These are phyloP conservation scores for Drosophila vallismaia DNA, from an alignment of 2,888 invertebrate genomes.

Conservation along the genomic window DNA sequence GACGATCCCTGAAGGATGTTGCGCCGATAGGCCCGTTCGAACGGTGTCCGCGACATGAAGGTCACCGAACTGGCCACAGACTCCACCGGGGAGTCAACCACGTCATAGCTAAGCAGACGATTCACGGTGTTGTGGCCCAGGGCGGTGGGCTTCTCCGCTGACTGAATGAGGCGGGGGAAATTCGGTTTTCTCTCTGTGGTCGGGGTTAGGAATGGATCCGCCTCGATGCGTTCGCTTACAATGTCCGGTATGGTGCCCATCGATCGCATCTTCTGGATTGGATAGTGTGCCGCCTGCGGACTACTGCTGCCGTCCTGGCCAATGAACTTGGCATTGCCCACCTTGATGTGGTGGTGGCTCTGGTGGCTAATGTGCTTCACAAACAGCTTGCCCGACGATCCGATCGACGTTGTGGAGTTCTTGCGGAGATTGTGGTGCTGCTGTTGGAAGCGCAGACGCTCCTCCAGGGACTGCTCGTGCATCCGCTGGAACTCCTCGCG, in stretches of 20 bases:
- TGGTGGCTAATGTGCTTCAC: slow-evolving; percentile 71
- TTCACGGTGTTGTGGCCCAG: slow-evolving; percentile 54
- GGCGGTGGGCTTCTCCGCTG: slow-evolving; percentile 69
- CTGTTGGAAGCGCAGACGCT: slow-evolving; percentile 75
- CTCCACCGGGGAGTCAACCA: slow-evolving; percentile 68
- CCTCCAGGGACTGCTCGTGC: slow-evolving; percentile 75
- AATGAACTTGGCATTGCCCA: slow-evolving; percentile 84
- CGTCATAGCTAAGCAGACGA: slow-evolving; percentile 70
- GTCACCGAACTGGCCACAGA: slow-evolving; percentile 66
- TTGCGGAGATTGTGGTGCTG: slow-evolving; percentile 66
- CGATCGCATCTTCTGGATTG: slow-evolving; percentile 84
- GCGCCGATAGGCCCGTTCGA: slow-evolving; percentile 83
- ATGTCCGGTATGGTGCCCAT: slow-evolving; percentile 84
- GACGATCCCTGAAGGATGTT: slow-evolving; percentile 74
- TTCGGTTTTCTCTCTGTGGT: slow-evolving; percentile 80
- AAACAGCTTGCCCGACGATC: slow-evolving; percentile 76
- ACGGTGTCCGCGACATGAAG: slow-evolving; percentile 83
- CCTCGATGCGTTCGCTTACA: slow-evolving; percentile 80
- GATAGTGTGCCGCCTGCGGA: slow-evolving; percentile 69
- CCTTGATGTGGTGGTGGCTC: slow-evolving; percentile 69
- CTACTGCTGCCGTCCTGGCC: slow-evolving; percentile 80
- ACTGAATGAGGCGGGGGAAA: slow-evolving; percentile 72
- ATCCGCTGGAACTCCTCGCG: slow-evolving; percentile 81
- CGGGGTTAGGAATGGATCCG: slow-evolving; percentile 83
- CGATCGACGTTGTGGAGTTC: slow-evolving; percentile 71